These are phyloP conservation scores for Macroglossus sobrinus DNA, from an alignment of 2,113 vertebrate species.

Conservation along the genomic window DNA sequence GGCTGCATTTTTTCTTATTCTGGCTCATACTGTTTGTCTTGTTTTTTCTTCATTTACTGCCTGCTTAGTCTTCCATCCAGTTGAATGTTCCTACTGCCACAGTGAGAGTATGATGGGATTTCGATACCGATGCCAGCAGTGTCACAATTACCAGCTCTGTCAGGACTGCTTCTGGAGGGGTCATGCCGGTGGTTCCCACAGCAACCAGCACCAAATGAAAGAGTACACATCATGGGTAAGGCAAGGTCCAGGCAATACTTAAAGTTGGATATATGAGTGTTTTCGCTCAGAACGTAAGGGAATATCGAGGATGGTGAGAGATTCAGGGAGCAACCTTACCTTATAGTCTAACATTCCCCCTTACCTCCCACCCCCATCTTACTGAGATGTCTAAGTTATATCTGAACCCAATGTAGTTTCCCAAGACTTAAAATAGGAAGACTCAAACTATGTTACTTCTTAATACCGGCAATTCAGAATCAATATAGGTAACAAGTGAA, in stretches of 20 bases:
- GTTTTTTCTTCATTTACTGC: conserved; percentile 7
- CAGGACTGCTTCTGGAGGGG: conserved; percentile 99
- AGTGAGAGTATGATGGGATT: conserved; percentile 99
- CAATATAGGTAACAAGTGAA: conserved; percentile 45
- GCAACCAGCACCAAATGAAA: conserved; percentile 99
- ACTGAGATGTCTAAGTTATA: neutral
- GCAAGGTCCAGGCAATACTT: conserved; percentile 44
- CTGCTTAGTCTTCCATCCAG: conserved; percentile 96
- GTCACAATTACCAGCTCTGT: conserved; percentile 99
- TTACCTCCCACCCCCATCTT: neutral
- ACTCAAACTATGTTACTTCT: conserved; percentile 4
- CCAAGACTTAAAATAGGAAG: conserved; percentile 55
- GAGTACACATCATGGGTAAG: conserved; percentile 99
- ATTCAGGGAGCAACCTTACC: neutral
- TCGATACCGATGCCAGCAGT: conserved; percentile 99
- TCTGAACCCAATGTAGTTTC: neutral
- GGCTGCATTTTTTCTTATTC: neutral
- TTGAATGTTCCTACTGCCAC: conserved; percentile 99
- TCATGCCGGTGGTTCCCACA: conserved; percentile 98
- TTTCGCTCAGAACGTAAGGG: conserved; percentile 10
- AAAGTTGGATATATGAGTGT: conserved; percentile 48
- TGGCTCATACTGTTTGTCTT: neutral
- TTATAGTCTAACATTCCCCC: neutral
- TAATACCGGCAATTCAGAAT: conserved; percentile 41
- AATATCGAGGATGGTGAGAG: neutral